Evolutionary conservation across 2,113 vertebrate genomes (phyloP), one percentile per base, ranked within the genome.

Genomic region (Pluvianellus socialis): DNA sequence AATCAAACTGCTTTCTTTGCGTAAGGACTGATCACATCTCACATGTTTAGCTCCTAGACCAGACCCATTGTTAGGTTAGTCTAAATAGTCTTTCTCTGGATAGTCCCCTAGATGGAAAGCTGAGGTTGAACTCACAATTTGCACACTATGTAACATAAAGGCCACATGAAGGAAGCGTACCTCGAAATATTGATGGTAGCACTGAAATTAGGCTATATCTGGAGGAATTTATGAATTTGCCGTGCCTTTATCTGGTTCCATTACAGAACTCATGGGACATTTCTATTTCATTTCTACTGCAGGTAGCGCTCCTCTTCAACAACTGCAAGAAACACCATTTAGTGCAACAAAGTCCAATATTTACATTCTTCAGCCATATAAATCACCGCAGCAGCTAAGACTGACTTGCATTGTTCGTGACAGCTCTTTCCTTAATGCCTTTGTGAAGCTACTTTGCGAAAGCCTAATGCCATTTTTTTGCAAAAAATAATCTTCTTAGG

Each of bases 381-480:
- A 88, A 88, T 86, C 71, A 88, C 50, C 66, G 30, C 83, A 90
- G 72, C 83, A 65, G 30, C 66, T 79, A 79, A 88, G 53, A 75
- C 53, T 59, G 53, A 90, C 44, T 67, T 58, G 14, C 53, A 56
- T 63, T 79, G 53, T 74, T 88, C 44, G 50, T 72, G 71, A 71
- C 91, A 94, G 53, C 53, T 68, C 66, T 95, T 75, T 79, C 44
- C 62, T 86, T 85, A 88, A 72, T 30, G 49, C 47, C 33, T 63
- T n/a, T n/a, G n/a, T n/a, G n/a, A n/a, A 92, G 70, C 75, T 63
- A 71, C 55, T 81, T 88, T 88, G 71, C 85, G 65, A 95, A 85
- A 90, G 8, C 24, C 15, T 70, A 55, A 45, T 45, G 79, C 14
- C 40, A 33, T 47, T 59, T 85, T 77, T 77, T 76, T 45, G 6